phyloP scores from a whole-genome alignment of 2,888 invertebrate genomes.

The Danaus chrysippus region DNA sequence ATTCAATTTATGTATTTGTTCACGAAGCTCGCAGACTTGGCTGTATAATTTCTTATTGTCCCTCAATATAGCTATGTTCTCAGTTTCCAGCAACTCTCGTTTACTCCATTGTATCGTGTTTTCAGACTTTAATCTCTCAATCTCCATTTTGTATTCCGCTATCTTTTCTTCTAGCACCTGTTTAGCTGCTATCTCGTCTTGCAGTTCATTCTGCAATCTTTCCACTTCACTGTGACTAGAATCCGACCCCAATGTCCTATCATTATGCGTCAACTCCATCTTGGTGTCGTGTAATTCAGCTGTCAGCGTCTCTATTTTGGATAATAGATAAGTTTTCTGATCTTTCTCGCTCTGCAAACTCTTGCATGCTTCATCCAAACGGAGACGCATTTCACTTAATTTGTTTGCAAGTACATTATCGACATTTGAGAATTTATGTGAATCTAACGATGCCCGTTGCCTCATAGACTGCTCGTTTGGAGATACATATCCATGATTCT shows the following conservation, averaged over 20 bases:
- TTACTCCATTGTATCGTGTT: conserved; percentile 97
- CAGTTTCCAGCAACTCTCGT: conserved; percentile 92
- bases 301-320: conserved; percentile 63
- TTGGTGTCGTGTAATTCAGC: conserved; percentile 64
- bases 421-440: conserved; percentile 69
- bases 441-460: conserved; percentile 68
- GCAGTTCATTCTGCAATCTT: conserved; percentile 66
- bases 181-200: conserved; percentile 70
- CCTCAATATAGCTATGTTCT: conserved; percentile 90
- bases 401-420: conserved; percentile 68
- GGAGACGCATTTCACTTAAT: conserved; percentile 58
- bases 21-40: conserved; percentile 69
- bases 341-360: conserved; percentile 66
- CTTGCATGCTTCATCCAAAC: conserved; percentile 64
- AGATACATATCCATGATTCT: conserved; percentile 53
- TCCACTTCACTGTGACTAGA: conserved; percentile 73
- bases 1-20: conserved; percentile 71
- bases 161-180: conserved; percentile 70
- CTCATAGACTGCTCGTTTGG: conserved; percentile 55
- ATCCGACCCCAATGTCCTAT: conserved; percentile 68
- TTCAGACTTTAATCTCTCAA: conserved; percentile 93
- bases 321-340: conserved; percentile 61
- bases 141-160: conserved; percentile 75
- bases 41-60: conserved; percentile 90
- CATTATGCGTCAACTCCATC: conserved; percentile 60